phyloP scores from a whole-genome alignment of 1,140 invertebrate species.

The Calliopsis andreniformis region DNA sequence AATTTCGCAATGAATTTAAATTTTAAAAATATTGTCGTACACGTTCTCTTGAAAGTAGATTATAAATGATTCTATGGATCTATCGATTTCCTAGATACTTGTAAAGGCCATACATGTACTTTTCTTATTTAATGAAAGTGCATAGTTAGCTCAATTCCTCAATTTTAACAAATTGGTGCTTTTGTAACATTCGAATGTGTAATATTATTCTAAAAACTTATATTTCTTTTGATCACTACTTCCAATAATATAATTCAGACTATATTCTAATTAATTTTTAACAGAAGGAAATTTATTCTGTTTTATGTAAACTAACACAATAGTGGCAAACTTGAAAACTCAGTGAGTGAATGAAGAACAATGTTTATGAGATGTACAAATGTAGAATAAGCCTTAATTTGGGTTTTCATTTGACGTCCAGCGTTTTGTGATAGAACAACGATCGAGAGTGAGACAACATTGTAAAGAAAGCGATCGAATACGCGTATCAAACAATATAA shows the following conservation, averaged over 20 bases:
- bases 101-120: too few relatives aligned
- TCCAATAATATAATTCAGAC: conserved; percentile 9
- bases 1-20: background rate
- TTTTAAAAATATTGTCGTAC: too few relatives aligned
- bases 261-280: conserved; percentile 10
- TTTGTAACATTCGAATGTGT: conserved; percentile 2
- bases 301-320: background rate
- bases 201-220: background rate
- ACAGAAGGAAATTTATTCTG: background rate
- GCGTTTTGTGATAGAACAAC: conserved; percentile 32
- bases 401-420: conserved; percentile 12
- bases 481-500: background rate
- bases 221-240: conserved; percentile 7
- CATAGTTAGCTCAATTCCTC: background rate
- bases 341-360: background rate
- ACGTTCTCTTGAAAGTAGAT: background rate
- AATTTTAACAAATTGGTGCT: conserved; percentile 29
- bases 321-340: background rate
- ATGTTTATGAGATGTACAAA: conserved; percentile 37
- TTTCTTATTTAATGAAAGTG: background rate
- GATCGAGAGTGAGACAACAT: conserved; percentile 1
- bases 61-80: background rate
- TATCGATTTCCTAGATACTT: too few relatives aligned
- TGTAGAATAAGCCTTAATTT: conserved; percentile 26
- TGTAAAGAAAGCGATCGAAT: background rate